These are phyloP conservation scores for Pristionchus exspectatus DNA, from an alignment of 2,888 invertebrate genomes.

Conservation along the genomic window DNA sequence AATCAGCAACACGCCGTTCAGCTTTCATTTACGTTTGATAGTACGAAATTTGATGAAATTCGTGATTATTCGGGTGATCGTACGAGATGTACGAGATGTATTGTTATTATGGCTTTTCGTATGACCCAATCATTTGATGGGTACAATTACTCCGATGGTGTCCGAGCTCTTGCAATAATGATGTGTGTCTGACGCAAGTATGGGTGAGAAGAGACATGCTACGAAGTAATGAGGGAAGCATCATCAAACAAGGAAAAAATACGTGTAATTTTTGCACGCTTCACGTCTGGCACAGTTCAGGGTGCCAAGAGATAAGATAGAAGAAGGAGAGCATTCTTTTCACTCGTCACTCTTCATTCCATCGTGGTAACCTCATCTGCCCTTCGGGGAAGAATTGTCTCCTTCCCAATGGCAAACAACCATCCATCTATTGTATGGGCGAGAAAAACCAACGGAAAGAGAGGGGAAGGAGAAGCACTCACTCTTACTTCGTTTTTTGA, in stretches of 20 bases:
- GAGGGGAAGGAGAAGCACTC: neutral
- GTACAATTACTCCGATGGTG: neutral
- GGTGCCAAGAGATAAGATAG: neutral
- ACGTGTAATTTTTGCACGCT: neutral
- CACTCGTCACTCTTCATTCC: neutral
- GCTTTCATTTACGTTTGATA: neutral
- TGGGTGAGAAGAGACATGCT: too few relatives aligned
- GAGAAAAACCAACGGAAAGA: neutral
- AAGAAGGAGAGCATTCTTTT: neutral
- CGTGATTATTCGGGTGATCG: too few relatives aligned
- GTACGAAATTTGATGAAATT: too few relatives aligned
- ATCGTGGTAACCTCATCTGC: neutral
- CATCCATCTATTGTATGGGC: slow-evolving; percentile 7
- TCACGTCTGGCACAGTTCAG: neutral
- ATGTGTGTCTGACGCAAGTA: neutral
- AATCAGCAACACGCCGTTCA: neutral
- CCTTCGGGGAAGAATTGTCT: neutral
- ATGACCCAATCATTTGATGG: neutral
- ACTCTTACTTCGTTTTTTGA: neutral
- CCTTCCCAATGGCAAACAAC: slow-evolving; percentile 10
- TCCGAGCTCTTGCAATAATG: neutral
- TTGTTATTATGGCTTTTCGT: too few relatives aligned
- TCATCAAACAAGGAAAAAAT: too few relatives aligned
- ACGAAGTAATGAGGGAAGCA: too few relatives aligned
- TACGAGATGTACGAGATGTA: too few relatives aligned